Evolutionary conservation across 2,888 invertebrate species (phyloP), one percentile per base, ranked within the genome.

Genomic region (Portevinia maculata): DNA sequence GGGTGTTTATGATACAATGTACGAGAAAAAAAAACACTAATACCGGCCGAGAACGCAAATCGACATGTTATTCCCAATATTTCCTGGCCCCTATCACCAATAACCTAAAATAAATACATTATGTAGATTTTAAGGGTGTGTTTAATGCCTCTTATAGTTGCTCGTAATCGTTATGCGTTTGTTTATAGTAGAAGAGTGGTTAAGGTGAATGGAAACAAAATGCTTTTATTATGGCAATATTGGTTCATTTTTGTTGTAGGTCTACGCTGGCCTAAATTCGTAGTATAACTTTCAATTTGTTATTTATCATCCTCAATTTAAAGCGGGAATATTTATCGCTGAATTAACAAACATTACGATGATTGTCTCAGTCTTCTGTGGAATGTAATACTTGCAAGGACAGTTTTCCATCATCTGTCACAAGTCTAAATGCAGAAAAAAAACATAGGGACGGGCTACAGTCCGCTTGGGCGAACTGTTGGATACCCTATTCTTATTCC

Each of bases 91-190:
- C 60, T 32, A 65, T 59, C 37, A 39, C 60, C 83, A 76, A 83
- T 83, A 83, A 67, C 76, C 60, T 30, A 76, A 81, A 83, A 83
- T 76, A 76, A 71, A 83, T 71, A 83, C 70, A 81, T 83, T 83
- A 83, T 81, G 76, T 81, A 76, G 76, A 81, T 81, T 71, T 71
- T 75, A 76, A 81, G 81, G 75, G 81, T 81, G 81, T 76, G 81
- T 65, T 81, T 81, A 81, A 81, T 81, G 81, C 81, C 64, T 75
- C 69, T 70, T 70, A 79, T 74, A 79, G 67, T 79, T 79, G 69
- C 50, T 44, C 69, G 81, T 76, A 76, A 76, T 81, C 76, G 70
- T 70, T 71, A 19, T 11, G 65, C 64, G 53, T 44, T 67, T 57
- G 41, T 53, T 9, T 52, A 55, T 52, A 15, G n/a, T 44, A 44